Percentiles rank a stretch among this genome's conserved stretches.
These are phyloP conservation scores for Aspidiotus rigidus DNA, from an alignment of 2,888 invertebrate species.

Conservation along the genomic window DNA sequence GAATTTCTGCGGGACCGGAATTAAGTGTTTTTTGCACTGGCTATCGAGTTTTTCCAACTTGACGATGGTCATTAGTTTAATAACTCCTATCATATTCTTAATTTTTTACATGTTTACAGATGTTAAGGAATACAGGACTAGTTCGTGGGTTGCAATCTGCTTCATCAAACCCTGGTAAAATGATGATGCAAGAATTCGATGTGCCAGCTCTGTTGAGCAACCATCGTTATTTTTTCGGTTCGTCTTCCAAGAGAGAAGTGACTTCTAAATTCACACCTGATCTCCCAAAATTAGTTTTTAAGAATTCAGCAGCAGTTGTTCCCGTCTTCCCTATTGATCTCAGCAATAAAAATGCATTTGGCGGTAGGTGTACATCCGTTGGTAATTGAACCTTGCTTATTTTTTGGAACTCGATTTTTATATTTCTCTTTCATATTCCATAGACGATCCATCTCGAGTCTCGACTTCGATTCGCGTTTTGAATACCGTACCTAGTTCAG, in stretches of 20 bases:
- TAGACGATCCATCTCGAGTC: background rate
- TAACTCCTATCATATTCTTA: no score
- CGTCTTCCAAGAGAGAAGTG: constrained; percentile 14
- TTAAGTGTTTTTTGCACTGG: no score
- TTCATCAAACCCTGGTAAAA: background rate
- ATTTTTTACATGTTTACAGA: constrained; percentile 29
- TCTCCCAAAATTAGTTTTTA: constrained; percentile 5
- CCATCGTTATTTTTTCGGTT: constrained; percentile 21
- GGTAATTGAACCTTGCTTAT: background rate
- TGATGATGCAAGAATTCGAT: constrained; percentile 17
- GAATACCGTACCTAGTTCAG: background rate
- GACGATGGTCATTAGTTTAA: no score
- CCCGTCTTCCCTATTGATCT: constrained; percentile 26
- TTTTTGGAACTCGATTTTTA: background rate
- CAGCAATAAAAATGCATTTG: constrained; percentile 14
- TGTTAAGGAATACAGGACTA: constrained; percentile 38
- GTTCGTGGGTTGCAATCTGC: constrained; percentile 36
- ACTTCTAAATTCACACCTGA: background rate
- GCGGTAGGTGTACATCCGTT: background rate
- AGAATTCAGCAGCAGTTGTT: background rate
- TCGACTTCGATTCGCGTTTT: background rate
- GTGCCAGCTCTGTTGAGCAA: background rate
- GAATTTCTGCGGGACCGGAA: no score
- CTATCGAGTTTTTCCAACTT: no score
- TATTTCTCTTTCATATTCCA: background rate